Conservation (phyloP, 2,113 vertebrate species). For the Hypocryptadius cinnamomeus region DNA sequence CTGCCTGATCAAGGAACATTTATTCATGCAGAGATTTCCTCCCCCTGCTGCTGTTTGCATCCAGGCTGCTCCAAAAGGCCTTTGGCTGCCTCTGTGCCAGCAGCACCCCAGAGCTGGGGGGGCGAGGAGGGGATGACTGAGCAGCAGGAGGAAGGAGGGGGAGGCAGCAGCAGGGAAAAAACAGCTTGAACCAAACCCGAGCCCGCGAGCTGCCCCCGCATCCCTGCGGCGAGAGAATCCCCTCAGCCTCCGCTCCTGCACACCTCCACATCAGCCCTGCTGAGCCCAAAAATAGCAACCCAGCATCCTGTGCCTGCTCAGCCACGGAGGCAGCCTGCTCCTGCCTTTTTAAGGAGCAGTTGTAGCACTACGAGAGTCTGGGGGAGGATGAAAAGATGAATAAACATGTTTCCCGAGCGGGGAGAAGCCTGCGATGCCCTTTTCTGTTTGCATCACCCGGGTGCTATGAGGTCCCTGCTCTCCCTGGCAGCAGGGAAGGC, state of each 20-base stretch:
- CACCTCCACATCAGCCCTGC: background rate
- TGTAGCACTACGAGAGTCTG: background rate
- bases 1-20: background rate
- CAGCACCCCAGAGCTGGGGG: background rate
- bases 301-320: background rate
- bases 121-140: background rate
- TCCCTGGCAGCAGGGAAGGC: background rate
- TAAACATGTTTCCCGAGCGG: background rate
- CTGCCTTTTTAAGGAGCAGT: background rate
- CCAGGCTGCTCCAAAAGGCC: background rate
- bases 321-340: background rate
- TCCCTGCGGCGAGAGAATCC: conserved; percentile 7
- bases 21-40: background rate
- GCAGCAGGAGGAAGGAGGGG: background rate
- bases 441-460: background rate
- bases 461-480: background rate
- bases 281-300: conserved; percentile 46
- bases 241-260: background rate
- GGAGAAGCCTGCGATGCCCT: background rate
- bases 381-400: background rate
- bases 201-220: background rate
- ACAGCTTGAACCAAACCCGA: background rate
- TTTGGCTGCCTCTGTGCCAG: background rate
- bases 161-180: background rate
- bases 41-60: background rate